Evolutionary conservation across 2,888 invertebrate species (phyloP), one percentile per base, ranked within the genome.

Genomic region (Ellobium chinense): DNA sequence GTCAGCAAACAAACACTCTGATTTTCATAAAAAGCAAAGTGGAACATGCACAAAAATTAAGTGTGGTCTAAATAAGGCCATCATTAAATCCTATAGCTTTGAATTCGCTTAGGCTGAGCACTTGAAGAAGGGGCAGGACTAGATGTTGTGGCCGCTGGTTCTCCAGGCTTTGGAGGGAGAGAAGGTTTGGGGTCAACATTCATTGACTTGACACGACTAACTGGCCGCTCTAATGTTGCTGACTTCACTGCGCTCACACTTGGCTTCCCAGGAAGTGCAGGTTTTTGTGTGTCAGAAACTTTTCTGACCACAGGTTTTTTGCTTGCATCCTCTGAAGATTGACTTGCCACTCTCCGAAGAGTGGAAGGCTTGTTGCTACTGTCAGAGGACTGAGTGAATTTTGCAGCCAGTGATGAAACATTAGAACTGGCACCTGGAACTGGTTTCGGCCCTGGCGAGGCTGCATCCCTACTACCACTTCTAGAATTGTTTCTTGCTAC

Each of bases 21-120:
- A n/a, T n/a, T n/a, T n/a, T n/a, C n/a, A n/a, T n/a, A n/a, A n/a
- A n/a, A n/a, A n/a, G n/a, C n/a, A n/a, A n/a, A n/a, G n/a, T n/a
- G n/a, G n/a, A n/a, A n/a, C n/a, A n/a, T n/a, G n/a, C n/a, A n/a
- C n/a, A n/a, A n/a, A n/a, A n/a, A n/a, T n/a, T n/a, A n/a, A n/a
- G 58, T 36, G 34, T 60, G 56, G 36, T 24, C 58, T 36, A 76
- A 65, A 34, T 18, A 34, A 56, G 56, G 54, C 65, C 36, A 46
- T 31, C 46, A 65, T 80, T 36, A 80, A 62, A 80, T 80, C 54
- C 70, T 75, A 37, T 34, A 80, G 39, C 80, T 80, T 31, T 80
- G 80, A 75, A 80, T 75, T 75, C 80, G 34, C 54, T 80, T 80
- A 21, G 68, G 69, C 60, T 69, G 74, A 56, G 78, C 56, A 54